Evolutionary conservation across 2,797 vertebrate species (phyloP), one percentile per base, ranked within the genome.

Genomic region (Microctenopoma steveboyesi): DNA sequence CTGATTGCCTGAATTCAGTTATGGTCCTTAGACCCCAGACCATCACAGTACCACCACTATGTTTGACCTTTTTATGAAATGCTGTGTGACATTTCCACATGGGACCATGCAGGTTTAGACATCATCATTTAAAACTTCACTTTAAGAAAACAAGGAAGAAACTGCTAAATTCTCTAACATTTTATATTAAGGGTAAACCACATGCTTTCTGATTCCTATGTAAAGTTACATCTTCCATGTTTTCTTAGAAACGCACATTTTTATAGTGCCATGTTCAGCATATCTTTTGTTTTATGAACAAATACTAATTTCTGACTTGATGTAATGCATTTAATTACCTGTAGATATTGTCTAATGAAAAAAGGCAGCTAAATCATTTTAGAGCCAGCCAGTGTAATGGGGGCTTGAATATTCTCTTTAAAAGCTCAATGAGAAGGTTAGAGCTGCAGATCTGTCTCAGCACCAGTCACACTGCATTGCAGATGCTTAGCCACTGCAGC

Each of bases 381-480:
- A 14, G 5, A 27, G 45, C 11, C 30, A 67, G 35, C 16, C 45
- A 60, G 37, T 42, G 15, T 43, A 51, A 75, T 55, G 5, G 25
- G 3, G 1, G 3, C 27, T 57, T 46, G 7, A 50, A 54, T 46
- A 22, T 27, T 50, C 3, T 13, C 10, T 69, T 56, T 67, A 4
- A 62, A 74, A 56, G 3, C 51, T 65, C 14, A 16, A 27, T 45
- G 30, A 57, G 30, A 67, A 35, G 28, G 33, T 43, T 64, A 47
- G 40, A 13, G 18, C 60, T n/a, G 30, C 42, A 50, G 13, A 53
- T 56, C 64, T 56, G 0, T 63, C 43, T 67, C 37, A 72, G 69
- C 52, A 55, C 35, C 28, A 47, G 25, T 63, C 68, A 40, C 56
- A 16, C 46, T 81, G 74, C 68, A 78, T 62, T 80, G 72, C 78